Evolutionary conservation across 2,888 invertebrate species (phyloP).

Genomic region (Teinopalpus imperialis): DNA sequence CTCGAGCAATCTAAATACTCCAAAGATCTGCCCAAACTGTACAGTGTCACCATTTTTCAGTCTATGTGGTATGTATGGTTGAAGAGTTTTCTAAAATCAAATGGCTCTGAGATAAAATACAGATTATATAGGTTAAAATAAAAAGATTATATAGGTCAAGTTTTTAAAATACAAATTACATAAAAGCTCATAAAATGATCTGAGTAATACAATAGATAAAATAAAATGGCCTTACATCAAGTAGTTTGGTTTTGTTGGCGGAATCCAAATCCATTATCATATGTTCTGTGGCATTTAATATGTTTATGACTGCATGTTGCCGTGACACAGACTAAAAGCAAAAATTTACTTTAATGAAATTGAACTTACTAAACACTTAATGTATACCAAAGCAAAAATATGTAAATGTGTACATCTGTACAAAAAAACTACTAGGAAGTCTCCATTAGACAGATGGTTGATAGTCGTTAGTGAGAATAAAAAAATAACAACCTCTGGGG

Average conservation of each 20-base stretch:
- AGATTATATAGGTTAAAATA: no score
- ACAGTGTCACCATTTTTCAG: slow-evolving; percentile 63
- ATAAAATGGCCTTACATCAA: no score
- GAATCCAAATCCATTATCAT: slow-evolving; percentile 74
- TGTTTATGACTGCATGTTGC: slow-evolving; percentile 73
- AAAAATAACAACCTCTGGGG: no score
- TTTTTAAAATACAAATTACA: no score
- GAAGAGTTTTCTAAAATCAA: slow-evolving; percentile 53
- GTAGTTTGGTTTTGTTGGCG: slow-evolving; percentile 65
- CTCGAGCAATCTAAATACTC: slow-evolving; percentile 60
- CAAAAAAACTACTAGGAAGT: no score
- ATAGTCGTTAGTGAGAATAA: no score
- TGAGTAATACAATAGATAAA: no score
- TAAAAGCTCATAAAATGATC: no score
- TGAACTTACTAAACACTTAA: neutral
- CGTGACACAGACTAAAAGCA: slow-evolving; percentile 67
- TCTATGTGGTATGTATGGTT: slow-evolving; percentile 61
- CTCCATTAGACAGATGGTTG: no score
- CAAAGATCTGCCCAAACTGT: slow-evolving; percentile 69
- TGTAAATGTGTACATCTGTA: no score
- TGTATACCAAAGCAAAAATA: no score
- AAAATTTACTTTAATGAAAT: neutral
- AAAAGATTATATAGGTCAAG: no score
- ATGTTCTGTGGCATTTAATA: slow-evolving; percentile 52
- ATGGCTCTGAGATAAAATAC: neutral